Evolutionary conservation across 2,113 vertebrate genomes (phyloP).

Genomic region (Gracilinanus agilis): DNA sequence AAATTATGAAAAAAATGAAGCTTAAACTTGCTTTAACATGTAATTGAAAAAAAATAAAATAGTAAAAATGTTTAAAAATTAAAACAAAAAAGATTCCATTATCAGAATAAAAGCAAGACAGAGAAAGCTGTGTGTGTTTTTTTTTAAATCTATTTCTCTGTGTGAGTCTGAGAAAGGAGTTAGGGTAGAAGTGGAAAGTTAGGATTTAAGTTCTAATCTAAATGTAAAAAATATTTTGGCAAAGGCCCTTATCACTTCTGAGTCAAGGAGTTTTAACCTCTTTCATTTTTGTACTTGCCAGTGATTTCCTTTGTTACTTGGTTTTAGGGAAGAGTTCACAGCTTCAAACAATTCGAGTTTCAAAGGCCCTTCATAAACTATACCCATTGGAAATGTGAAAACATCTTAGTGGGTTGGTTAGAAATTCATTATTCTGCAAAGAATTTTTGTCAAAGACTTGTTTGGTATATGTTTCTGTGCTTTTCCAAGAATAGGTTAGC

Average conservation of each 20-base stretch:
- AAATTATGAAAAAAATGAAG: too few relatives aligned
- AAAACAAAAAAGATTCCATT: constrained; percentile 30
- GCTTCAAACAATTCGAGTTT: constrained; percentile 62
- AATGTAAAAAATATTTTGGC: constrained; percentile 66
- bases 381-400: constrained; percentile 6
- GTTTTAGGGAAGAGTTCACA: constrained; percentile 57
- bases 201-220: constrained; percentile 32
- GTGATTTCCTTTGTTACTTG: constrained; percentile 59
- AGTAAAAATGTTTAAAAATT: too few relatives aligned
- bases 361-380: constrained; percentile 21
- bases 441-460: constrained; percentile 84
- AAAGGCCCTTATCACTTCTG: constrained; percentile 49
- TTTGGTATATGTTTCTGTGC: constrained; percentile 79
- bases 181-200: neutral
- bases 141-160: constrained; percentile 27
- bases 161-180: constrained; percentile 13
- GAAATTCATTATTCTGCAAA: constrained; percentile 77
- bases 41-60: too few relatives aligned
- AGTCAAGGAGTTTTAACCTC: constrained; percentile 15
- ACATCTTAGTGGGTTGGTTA: constrained; percentile 50
- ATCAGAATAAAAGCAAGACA: constrained; percentile 46
- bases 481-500: constrained; percentile 82
- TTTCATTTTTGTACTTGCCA: constrained; percentile 51
- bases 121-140: constrained; percentile 34
- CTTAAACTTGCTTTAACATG: too few relatives aligned